Conservation (phyloP, 1,140 invertebrate species). For the Hyposmocoma kahamanoa region DNA sequence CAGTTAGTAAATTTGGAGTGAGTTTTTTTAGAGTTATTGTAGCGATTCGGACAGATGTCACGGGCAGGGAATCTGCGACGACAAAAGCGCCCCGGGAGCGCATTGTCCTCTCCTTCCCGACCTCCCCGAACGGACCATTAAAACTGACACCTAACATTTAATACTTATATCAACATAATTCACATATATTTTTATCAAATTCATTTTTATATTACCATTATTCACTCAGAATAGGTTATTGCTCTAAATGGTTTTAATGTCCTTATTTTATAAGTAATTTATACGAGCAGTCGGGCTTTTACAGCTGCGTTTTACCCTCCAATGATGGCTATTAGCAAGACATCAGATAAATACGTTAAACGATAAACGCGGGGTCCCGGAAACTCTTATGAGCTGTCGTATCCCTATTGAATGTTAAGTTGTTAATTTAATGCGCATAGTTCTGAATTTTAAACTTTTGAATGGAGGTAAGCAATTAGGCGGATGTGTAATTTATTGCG, state of each 20-base stretch:
- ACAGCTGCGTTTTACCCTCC: constrained; percentile 55
- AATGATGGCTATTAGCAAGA: constrained; percentile 52
- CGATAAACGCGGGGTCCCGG: constrained; percentile 35
- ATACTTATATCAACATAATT: constrained; percentile 58
- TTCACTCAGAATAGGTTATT: constrained; percentile 56
- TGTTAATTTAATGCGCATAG: constrained; percentile 11
- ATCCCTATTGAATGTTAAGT: constrained; percentile 20
- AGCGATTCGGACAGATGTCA: constrained; percentile 68
- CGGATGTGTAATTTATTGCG: constrained; percentile 2
- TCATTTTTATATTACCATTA: constrained; percentile 49
- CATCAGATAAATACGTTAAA: constrained; percentile 46
- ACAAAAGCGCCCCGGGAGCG: constrained; percentile 62
- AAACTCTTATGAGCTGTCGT: constrained; percentile 36
- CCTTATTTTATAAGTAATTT: constrained; percentile 65
- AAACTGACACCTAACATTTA: constrained; percentile 57
- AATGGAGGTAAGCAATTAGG: too few species aligned
- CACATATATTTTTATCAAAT: constrained; percentile 59
- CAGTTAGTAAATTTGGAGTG: constrained; percentile 51
- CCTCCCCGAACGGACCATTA: constrained; percentile 51
- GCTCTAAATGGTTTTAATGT: constrained; percentile 70
- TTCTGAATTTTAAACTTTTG: too few species aligned
- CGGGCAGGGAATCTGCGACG: constrained; percentile 46
- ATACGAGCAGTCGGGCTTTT: constrained; percentile 34
- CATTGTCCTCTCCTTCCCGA: constrained; percentile 46
- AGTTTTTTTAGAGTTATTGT: constrained; percentile 68